Evolutionary conservation across 2,797 vertebrate genomes (phyloP), one percentile per base, ranked within the genome.

Genomic region (Spinus pinus): DNA sequence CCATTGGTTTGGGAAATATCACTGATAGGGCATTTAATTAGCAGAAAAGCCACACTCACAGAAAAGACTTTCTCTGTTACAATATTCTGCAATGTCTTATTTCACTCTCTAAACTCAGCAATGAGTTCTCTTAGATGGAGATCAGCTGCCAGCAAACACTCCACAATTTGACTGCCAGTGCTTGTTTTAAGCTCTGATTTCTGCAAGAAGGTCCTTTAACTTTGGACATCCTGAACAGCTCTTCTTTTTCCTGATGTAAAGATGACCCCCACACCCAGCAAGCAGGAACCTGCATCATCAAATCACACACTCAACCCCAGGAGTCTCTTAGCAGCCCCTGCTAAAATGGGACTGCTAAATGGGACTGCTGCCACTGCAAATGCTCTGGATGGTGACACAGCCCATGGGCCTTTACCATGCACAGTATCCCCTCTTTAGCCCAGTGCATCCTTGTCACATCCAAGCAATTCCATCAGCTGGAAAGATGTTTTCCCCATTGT

Each of bases 261-360:
- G 21, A 66, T 0, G 0, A 16, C 21, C 12, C 24, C 15, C 2
- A 1, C 21, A 44, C 7, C 21, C 46, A 83, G 11, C 23, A 90
- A 70, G 31, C 2, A 0, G 33, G 31, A 88, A 53, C 23, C 16
- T 18, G 21, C 31, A 60, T 46, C 49, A 83, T 37, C 33, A 71
- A 66, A 81, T 53, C 72, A 39, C 23, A 53, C 41, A 19, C 14
- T 18, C 2, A 7, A 66, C 14, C 41, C 41, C 49, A 49, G 18
- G 13, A 15, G 30, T 58, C 60, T 69, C 56, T 25, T 23, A 64
- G 25, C 44, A 37, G 12, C 28, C 17, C 33, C 11, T 57, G 33
- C 11, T 37, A n/a, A 73, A 89, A 60, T 5, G 25, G 25, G 44
- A 86, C 18, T 57, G 33, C 11, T 37, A 73, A 89, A 60, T 5